A percentile compares a stretch with the other conserved stretches of the same genome.
These are phyloP conservation scores for Agrotis exclamationis DNA, from an alignment of 2,888 invertebrate species.

Conservation along the genomic window DNA sequence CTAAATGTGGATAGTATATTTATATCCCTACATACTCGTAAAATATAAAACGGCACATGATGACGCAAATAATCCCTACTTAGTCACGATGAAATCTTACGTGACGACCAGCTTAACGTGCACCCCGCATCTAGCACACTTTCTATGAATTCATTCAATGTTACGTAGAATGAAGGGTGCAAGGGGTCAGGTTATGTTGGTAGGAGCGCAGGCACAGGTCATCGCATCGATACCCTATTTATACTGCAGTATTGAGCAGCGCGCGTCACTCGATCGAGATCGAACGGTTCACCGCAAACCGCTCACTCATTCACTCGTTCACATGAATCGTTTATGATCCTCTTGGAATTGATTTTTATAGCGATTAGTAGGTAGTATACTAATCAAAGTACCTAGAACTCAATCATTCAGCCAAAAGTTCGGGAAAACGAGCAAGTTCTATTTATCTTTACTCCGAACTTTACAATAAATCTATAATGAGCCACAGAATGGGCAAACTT, in stretches of 20 bases:
- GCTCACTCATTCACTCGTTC: constrained; percentile 3
- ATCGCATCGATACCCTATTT: constrained; percentile 75
- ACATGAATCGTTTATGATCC: not conserved
- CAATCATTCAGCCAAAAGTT: constrained; percentile 12
- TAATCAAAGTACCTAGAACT: constrained; percentile 7
- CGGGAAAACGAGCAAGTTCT: constrained; percentile 3
- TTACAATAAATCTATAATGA: constrained; percentile 32
- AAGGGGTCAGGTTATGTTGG: constrained; percentile 37
- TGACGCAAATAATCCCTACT: constrained; percentile 52
- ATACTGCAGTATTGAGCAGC: constrained; percentile 75
- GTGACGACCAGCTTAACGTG: constrained; percentile 21
- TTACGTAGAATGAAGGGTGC: not conserved
- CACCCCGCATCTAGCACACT: constrained; percentile 5
- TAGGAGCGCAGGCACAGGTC: constrained; percentile 56
- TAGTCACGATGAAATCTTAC: constrained; percentile 43
- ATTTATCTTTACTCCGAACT: constrained; percentile 27
- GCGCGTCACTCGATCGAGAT: constrained; percentile 16
- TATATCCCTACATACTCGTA: constrained; percentile 10
- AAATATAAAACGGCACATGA: constrained; percentile 21
- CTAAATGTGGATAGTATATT: constrained; percentile 29
- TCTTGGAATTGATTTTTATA: constrained; percentile 15
- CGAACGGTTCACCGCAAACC: not conserved
- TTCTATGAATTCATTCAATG: constrained; percentile 7
- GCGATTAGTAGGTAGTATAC: not conserved
- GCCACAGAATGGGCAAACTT: constrained; percentile 34